These are phyloP conservation scores for Sapayoa aenigma DNA, from an alignment of 2,113 vertebrate genomes.

Conservation along the genomic window DNA sequence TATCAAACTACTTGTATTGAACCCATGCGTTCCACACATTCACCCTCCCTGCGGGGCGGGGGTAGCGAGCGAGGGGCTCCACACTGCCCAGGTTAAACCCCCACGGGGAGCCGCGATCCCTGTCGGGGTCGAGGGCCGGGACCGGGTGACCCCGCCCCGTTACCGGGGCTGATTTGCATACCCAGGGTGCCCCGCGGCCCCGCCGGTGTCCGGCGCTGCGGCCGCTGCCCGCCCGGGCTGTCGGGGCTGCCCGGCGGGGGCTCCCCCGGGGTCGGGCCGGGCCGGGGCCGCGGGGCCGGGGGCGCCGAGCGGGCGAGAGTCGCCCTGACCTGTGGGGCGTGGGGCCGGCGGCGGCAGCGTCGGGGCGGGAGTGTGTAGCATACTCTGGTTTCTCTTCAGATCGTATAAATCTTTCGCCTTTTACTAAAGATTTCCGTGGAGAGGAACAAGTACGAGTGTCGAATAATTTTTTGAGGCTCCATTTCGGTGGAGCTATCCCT, in stretches of 20 bases:
- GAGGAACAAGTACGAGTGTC: slow-evolving; percentile 11
- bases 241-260: not conserved
- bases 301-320: not conserved
- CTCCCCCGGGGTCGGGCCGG: not conserved
- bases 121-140: too few relatives aligned
- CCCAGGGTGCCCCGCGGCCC: not conserved
- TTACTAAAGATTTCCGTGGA: slow-evolving; percentile 62
- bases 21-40: too few relatives aligned
- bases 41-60: too few relatives aligned
- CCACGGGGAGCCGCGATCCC: too few relatives aligned
- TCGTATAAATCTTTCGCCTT: slow-evolving; percentile 58
- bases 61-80: too few relatives aligned
- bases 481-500: not conserved
- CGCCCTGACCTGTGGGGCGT: not conserved
- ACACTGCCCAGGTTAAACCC: too few relatives aligned
- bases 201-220: not conserved
- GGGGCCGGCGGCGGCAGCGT: not conserved
- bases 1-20: too few relatives aligned
- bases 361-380: fast-evolving
- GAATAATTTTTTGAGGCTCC: not conserved
- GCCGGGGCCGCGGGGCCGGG: not conserved
- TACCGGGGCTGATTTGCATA: not conserved
- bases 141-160: too few relatives aligned
- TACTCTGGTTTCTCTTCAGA: slow-evolving; percentile 29
- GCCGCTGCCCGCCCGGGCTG: not conserved